Conservation (phyloP, 2,113 vertebrate genomes). For the Saccopteryx bilineata region DNA sequence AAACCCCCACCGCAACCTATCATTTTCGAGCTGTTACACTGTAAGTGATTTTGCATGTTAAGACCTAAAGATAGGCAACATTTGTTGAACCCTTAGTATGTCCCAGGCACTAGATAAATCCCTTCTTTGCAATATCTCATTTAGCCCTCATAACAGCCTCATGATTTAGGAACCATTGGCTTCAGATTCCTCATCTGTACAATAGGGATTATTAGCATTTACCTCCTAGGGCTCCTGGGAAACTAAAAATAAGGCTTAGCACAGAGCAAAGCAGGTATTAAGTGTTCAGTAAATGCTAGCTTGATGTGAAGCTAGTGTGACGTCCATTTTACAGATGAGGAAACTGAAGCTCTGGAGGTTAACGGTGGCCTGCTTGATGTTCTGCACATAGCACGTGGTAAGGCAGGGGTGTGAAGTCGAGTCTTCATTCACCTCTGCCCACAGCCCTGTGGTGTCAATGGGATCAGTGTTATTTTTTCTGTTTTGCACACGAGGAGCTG, state of each 20-base stretch:
- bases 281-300: neutral
- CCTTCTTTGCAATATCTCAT: neutral
- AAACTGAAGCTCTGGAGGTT: neutral
- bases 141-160: neutral
- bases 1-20: neutral
- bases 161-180: neutral
- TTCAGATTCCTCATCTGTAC: neutral
- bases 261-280: neutral
- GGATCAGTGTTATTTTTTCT: neutral
- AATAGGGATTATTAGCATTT: neutral
- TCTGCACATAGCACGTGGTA: too few relatives aligned
- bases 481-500: too few relatives aligned
- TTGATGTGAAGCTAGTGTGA: neutral
- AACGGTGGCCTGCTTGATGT: too few relatives aligned
- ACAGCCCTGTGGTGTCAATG: neutral
- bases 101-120: neutral
- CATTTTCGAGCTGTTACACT: neutral
- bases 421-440: neutral
- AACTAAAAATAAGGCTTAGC: neutral
- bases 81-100: neutral
- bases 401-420: neutral
- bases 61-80: neutral
- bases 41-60: neutral
- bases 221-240: neutral
- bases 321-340: neutral